These are phyloP conservation scores for Caenorhabditis macrosperma DNA, from an alignment of 2,888 invertebrate species.

Conservation along the genomic window DNA sequence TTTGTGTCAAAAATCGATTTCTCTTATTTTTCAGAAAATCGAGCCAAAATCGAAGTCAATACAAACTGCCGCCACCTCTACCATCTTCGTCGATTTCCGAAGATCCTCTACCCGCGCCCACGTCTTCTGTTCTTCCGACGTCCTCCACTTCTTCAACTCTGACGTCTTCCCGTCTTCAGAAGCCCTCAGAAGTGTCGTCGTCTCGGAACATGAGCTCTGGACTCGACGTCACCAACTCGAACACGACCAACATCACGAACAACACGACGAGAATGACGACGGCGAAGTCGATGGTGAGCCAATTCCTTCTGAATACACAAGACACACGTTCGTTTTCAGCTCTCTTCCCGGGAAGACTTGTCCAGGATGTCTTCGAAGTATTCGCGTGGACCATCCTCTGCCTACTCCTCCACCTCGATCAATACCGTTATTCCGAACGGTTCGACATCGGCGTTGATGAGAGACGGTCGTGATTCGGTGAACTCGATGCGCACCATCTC, in stretches of 20 bases:
- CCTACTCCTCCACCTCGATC: slow-evolving; percentile 4
- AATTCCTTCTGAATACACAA: neutral
- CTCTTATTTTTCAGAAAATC: neutral
- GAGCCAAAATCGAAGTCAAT: neutral
- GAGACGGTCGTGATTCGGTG: slow-evolving; percentile 32
- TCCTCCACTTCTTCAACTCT: neutral
- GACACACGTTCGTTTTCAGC: neutral
- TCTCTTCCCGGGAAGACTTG: neutral
- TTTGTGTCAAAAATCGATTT: neutral
- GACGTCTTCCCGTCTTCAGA: neutral
- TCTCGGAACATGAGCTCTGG: neutral
- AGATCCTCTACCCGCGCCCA: neutral
- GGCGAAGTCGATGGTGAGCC: slow-evolving; percentile 5
- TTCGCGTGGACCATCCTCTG: neutral
- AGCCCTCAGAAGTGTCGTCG: neutral
- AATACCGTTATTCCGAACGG: neutral
- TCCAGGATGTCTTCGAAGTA: slow-evolving; percentile 3
- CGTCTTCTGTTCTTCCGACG: neutral
- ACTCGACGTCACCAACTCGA: neutral
- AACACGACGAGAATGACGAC: slow-evolving; percentile 12
- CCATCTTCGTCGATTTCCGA: neutral
- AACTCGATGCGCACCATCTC: slow-evolving; percentile 14
- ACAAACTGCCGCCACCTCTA: neutral
- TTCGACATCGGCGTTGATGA: neutral
- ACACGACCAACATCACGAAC: slow-evolving; percentile 5